Base-by-base conservation (phyloP, 2,888 invertebrate genomes). In the Chrysomela aeneicollis region DNA sequence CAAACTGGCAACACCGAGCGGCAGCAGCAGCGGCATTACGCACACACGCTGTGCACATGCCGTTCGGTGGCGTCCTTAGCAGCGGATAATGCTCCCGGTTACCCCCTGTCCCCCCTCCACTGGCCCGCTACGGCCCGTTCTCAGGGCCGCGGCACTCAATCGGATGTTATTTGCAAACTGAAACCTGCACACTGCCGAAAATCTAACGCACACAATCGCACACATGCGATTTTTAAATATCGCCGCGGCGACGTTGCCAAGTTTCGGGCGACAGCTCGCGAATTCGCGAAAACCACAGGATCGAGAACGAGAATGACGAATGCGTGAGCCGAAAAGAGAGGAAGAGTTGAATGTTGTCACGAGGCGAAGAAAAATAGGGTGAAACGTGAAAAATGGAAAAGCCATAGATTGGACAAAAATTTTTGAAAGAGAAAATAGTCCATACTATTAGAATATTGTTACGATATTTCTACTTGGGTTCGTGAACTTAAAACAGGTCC, bases 21-120 rank as follows among this genome's bases (percentile, higher is more conserved):
- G 30, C n/a, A 26, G 19, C 55, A 55, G 19, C 19, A 19, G 55
- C 46, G 26, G 46, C 46, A 42, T 71, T 71, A 71, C 73, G 70
- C 73, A 74, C 73, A 85, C 85, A 85, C 65, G 58, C 82, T 80
- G 76, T 83, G 83, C 86, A 74, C 74, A 71, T 71, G 70, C 69
- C 63, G 71, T 61, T 71, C 68, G 68, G 68, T 68, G 71, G 79
- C 81, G 82, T 86, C 87, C 87, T 87, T 84, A 84, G 85, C 86
- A 86, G 83, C 86, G 85, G 85, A 87, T 87, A 87, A 87, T 87
- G 87, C 87, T 85, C 85, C 75, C 83, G 82, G 83, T 84, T 83
- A 84, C 85, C 86, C 86, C 84, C 84, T 83, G 83, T 59, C 61
- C 66, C 73, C 71, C 70, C 63, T 61, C 63, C 69, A 2, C 9